Percentiles rank a stretch among this genome's conserved stretches.
These are phyloP conservation scores for Temnothorax nylanderi DNA, from an alignment of 1,140 invertebrate genomes.

Conservation along the genomic window DNA sequence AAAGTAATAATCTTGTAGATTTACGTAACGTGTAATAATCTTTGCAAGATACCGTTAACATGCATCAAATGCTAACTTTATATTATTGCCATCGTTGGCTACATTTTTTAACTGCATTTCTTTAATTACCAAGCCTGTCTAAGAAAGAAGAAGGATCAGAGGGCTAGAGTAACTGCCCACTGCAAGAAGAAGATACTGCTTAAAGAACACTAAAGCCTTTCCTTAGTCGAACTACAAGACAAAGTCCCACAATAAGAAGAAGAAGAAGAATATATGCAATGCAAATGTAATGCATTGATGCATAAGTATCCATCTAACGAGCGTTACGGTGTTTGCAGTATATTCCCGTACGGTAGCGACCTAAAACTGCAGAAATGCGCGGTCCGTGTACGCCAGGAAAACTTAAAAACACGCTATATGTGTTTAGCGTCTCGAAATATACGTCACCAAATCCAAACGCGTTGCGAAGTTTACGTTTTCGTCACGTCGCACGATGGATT, in stretches of 20 bases:
- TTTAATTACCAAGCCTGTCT: background rate
- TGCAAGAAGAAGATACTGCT: background rate
- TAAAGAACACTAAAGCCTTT: background rate
- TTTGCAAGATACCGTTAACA: background rate
- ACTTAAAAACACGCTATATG: background rate
- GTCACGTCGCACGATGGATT: constrained; percentile 12
- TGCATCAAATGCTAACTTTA: background rate
- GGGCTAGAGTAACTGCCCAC: background rate
- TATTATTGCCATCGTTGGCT: background rate
- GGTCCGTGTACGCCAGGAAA: background rate
- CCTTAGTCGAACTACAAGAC: background rate
- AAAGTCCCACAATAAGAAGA: background rate
- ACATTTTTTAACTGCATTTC: background rate
- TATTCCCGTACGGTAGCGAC: background rate
- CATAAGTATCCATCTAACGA: background rate
- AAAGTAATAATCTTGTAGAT: background rate
- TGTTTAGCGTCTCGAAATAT: constrained; percentile 8
- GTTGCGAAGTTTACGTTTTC: constrained; percentile 23
- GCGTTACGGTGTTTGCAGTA: background rate
- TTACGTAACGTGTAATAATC: background rate
- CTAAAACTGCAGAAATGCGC: constrained; percentile 22
- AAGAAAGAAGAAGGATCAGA: background rate
- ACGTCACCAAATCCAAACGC: constrained; percentile 2
- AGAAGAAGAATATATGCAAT: background rate
- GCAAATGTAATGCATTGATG: background rate